Percentiles rank a stretch among this genome's conserved stretches.
Conservation (phyloP, 2,113 vertebrate species). For the Miniopterus natalensis region DNA sequence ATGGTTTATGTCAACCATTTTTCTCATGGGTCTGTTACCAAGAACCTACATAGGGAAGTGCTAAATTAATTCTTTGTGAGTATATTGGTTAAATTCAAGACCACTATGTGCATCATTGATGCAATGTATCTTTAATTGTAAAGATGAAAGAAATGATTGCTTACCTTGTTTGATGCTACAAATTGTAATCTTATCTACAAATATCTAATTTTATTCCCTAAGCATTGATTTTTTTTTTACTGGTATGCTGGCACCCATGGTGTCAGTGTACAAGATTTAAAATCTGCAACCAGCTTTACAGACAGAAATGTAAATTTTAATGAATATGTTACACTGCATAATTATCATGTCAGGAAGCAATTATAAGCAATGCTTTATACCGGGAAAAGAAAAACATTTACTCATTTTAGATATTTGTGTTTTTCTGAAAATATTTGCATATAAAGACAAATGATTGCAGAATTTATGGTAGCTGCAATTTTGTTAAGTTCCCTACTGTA, state of each 20-base stretch:
- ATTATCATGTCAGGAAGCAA: slow-evolving; percentile 61
- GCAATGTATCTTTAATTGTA: not conserved
- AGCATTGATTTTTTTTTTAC: not conserved
- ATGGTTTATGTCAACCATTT: slow-evolving; percentile 56
- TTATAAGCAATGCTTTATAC: slow-evolving; percentile 45
- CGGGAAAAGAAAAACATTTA: slow-evolving; percentile 28
- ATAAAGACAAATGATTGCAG: not conserved
- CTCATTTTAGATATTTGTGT: slow-evolving; percentile 31
- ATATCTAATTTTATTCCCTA: slow-evolving; percentile 2
- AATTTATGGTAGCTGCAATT: not conserved
- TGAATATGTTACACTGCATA: slow-evolving; percentile 47
- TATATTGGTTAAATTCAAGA: slow-evolving; percentile 38
- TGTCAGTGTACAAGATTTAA: slow-evolving; percentile 13
- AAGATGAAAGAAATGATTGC: not conserved
- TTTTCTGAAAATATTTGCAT: not conserved
- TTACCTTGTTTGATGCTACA: not conserved
- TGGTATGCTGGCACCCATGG: not conserved
- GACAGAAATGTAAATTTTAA: slow-evolving; percentile 58
- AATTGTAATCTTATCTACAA: not conserved
- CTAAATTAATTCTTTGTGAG: slow-evolving; percentile 46
- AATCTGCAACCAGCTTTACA: slow-evolving; percentile 22
- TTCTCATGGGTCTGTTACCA: slow-evolving; percentile 57
- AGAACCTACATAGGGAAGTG: not conserved
- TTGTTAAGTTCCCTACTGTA: not conserved
- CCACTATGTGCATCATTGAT: not conserved